These are phyloP conservation scores for Scaptomyza cyrtandrae DNA, from an alignment of 2,888 invertebrate genomes.

Conservation along the genomic window DNA sequence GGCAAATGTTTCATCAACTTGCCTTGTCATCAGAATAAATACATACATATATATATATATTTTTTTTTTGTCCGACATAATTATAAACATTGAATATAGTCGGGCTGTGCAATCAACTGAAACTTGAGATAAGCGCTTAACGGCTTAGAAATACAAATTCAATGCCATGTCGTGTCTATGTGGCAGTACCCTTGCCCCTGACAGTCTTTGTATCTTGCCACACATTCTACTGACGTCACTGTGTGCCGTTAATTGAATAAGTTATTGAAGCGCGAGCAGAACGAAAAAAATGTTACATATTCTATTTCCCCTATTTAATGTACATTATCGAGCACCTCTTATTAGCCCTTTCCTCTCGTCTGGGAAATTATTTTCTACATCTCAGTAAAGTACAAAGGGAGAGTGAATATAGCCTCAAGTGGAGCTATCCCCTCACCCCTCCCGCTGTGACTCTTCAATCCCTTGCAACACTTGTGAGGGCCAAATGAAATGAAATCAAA, in stretches of 20 bases:
- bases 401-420: constrained; percentile 19
- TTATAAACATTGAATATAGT: constrained; percentile 52
- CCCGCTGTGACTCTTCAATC: background rate
- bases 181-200: constrained; percentile 9
- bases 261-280: constrained; percentile 28
- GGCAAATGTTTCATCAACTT: constrained; percentile 13
- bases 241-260: constrained; percentile 47
- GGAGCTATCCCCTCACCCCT: background rate
- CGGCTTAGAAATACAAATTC: constrained; percentile 50
- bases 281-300: constrained; percentile 12
- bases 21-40: constrained; percentile 33
- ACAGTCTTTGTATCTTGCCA: no score
- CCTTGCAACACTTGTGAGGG: constrained; percentile 31
- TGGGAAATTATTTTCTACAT: constrained; percentile 21
- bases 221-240: constrained; percentile 28
- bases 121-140: constrained; percentile 60
- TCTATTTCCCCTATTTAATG: constrained; percentile 21
- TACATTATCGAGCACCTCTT: constrained; percentile 24
- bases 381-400: constrained; percentile 17
- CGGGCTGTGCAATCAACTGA: constrained; percentile 59
- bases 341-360: constrained; percentile 25
- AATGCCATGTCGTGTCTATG: constrained; percentile 39
- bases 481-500: constrained; percentile 74
- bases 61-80: constrained; percentile 33
- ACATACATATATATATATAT: constrained; percentile 11